Percentiles rank a stretch among this genome's conserved stretches.
Conservation (phyloP, 1,140 invertebrate genomes). For the Magallana gigas region DNA sequence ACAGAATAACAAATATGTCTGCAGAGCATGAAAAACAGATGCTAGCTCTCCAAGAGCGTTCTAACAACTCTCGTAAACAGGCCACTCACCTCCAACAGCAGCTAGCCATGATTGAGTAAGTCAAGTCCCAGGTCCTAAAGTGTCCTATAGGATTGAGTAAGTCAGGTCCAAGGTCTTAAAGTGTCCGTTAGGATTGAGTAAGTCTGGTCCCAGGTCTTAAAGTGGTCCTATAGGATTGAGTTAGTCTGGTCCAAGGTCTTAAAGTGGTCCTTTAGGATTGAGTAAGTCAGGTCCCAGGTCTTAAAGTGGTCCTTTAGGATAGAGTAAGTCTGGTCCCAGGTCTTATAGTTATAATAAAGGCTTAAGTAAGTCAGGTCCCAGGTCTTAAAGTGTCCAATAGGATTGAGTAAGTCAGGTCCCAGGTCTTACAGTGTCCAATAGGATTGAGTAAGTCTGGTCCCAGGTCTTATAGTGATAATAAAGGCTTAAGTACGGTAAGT, state of each 20-base stretch:
- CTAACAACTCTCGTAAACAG: constrained; percentile 71
- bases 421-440: too few relatives aligned
- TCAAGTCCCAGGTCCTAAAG: background rate
- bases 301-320: background rate
- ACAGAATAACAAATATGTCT: constrained; percentile 66
- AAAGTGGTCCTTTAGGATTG: constrained; percentile 28
- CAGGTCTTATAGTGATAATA: too few relatives aligned
- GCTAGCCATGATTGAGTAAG: constrained; percentile 71
- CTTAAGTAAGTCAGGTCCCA: too few relatives aligned
- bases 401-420: too few relatives aligned
- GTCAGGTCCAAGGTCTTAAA: background rate
- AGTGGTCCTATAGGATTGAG: too few relatives aligned
- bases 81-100: constrained; percentile 67
- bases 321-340: background rate
- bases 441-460: too few relatives aligned
- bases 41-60: constrained; percentile 63
- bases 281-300: constrained; percentile 64
- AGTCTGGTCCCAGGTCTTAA: too few relatives aligned
- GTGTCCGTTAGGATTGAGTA: too few relatives aligned
- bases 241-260: too few relatives aligned
- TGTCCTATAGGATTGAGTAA: background rate
- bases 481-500: constrained; percentile 71
- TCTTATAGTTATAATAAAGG: too few relatives aligned
- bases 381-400: too few relatives aligned
- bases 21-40: constrained; percentile 71